Conservation (phyloP, 2,797 vertebrate species). For the Anabacerthia variegaticeps region DNA sequence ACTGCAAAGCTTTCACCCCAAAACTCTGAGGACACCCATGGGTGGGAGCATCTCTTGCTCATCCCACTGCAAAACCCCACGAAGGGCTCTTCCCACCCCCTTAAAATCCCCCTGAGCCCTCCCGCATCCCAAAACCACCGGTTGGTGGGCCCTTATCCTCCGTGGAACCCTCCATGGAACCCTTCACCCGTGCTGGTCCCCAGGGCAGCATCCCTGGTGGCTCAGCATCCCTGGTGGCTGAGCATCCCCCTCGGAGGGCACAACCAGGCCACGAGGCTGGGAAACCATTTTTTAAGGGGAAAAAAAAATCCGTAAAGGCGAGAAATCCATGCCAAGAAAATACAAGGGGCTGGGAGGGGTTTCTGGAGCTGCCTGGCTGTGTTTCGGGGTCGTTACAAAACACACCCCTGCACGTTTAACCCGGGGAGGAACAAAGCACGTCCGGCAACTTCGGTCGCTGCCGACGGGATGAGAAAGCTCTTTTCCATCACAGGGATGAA, state of each 20-base stretch:
- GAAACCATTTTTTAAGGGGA: background rate
- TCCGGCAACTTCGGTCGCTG: background rate
- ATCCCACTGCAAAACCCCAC: background rate
- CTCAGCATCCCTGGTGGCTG: no score
- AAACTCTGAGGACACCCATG: rapidly evolving
- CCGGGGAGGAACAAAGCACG: background rate
- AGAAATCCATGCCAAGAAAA: background rate
- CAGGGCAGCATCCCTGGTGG: background rate
- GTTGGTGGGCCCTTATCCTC: background rate
- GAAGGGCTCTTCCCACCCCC: background rate
- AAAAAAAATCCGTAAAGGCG: background rate
- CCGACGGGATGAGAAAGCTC: slow-evolving; percentile 28
- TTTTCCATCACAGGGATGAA: background rate
- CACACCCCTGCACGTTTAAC: rapidly evolving
- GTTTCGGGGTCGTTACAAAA: background rate
- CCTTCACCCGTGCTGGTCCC: background rate
- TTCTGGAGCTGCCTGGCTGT: background rate
- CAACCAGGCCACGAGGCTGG: background rate
- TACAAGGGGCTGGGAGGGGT: background rate
- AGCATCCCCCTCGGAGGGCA: background rate
- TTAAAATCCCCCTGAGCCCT: background rate
- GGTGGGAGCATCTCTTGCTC: background rate
- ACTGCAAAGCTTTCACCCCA: background rate
- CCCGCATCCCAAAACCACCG: background rate
- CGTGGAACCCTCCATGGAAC: background rate